Conservation (phyloP, 2,797 vertebrate genomes). For the Hyperoplus immaculatus region DNA sequence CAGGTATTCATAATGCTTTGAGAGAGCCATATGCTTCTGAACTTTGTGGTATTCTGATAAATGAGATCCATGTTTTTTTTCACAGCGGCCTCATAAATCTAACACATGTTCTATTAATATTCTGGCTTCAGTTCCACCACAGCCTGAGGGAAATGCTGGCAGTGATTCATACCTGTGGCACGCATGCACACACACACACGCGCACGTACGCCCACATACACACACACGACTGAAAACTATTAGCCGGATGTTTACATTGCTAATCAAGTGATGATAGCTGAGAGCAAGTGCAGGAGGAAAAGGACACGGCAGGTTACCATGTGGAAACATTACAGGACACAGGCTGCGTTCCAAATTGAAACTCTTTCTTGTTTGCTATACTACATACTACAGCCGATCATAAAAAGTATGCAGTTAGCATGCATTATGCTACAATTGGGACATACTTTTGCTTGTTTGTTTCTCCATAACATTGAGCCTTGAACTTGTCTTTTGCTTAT, state of each 20-base stretch:
- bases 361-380: too few relatives aligned
- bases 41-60: constrained; percentile 11
- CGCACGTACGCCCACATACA: too few relatives aligned
- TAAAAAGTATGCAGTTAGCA: too few relatives aligned
- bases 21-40: constrained; percentile 1
- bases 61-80: not conserved
- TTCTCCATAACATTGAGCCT: too few relatives aligned
- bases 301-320: not conserved
- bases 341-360: too few relatives aligned
- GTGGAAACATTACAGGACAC: not conserved
- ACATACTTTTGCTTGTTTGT: too few relatives aligned
- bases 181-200: not conserved
- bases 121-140: not conserved
- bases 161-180: constrained; percentile 18
- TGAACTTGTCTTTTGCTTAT: too few relatives aligned
- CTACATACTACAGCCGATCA: too few relatives aligned
- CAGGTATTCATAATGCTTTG: too few relatives aligned
- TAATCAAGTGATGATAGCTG: not conserved
- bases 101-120: constrained; percentile 8
- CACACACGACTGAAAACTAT: not conserved
- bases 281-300: not conserved
- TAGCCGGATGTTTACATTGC: constrained; percentile 14
- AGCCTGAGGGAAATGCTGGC: constrained; percentile 8
- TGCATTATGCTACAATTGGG: too few relatives aligned
- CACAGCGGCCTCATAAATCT: constrained; percentile 28